Base-by-base conservation (phyloP, 2,888 invertebrate species). In the Minunthozetes semirufus region DNA sequence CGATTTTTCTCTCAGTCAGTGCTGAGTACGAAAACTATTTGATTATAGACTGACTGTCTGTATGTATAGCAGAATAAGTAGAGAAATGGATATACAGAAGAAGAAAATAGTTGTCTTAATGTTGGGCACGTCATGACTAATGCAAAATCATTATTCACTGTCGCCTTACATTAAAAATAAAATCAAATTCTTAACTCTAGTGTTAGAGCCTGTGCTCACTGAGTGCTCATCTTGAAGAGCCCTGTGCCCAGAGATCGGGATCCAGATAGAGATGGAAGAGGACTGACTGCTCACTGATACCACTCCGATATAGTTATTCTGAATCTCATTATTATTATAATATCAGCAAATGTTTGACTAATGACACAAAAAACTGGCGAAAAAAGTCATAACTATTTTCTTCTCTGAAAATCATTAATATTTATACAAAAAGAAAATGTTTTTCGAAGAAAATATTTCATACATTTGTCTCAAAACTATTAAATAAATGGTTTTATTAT, bases 51-150 rank as follows among this genome's bases (percentile, higher is more conserved):
- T 42, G 8, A 5, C 29, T 5, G 50, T 19, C n/a, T 19, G 8
- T 17, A 50, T 50, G 11, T 17, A 50, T 17, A 50, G n/a, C 17
- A n/a, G 50, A 50, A 19, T 19, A 17, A 50, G 50, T n/a, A n/a
- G 50, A 5, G 50, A 19, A 50, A 19, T 19, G 19, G 50, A 50
- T 4, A 19, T 19, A 19, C 50, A 50, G 15, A 4, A 11, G 6
- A 25, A 22, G 19, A 59, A 25, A 17, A 27, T 29, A 25, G 29
- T 19, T 15, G 27, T 59, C 59, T 59, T 59, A 59, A 59, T 59
- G 59, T 59, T 59, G 59, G 59, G 59, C 29, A 27, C 29, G 59
- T 59, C 59, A 59, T 59, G 59, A 59, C 59, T 59, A 59, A 59
- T 59, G 59, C 25, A 59, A 59, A 27, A 27, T 59, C 59, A 59